Evolutionary conservation across 2,113 vertebrate genomes (phyloP).

Genomic region (Peucedramus taeniatus): DNA sequence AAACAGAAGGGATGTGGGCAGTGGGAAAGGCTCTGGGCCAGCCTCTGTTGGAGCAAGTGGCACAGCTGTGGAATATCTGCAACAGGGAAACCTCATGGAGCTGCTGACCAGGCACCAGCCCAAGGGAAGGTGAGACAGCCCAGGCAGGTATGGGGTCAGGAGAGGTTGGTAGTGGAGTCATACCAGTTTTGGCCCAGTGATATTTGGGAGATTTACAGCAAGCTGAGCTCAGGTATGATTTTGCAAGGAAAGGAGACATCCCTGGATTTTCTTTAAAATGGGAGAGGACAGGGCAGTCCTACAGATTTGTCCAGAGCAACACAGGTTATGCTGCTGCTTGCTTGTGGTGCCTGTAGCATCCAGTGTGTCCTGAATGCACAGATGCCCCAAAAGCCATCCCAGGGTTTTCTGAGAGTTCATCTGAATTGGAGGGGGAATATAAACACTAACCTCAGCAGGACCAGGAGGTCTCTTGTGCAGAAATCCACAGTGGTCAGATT

Average conservation of each 20-base stretch:
- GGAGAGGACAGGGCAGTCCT: neutral
- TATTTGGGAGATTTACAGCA: neutral
- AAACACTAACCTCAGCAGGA: neutral
- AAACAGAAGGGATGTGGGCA: neutral
- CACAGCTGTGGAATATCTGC: neutral
- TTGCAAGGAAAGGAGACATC: neutral
- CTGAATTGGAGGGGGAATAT: neutral
- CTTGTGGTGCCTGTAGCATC: neutral
- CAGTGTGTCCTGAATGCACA: neutral
- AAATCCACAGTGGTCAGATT: neutral
- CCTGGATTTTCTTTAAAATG: neutral
- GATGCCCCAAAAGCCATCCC: neutral
- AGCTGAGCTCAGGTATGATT: neutral
- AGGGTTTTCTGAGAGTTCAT: neutral
- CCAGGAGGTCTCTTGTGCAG: neutral
- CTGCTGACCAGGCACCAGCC: accelerated
- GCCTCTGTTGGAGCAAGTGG: accelerated
- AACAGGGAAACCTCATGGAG: neutral
- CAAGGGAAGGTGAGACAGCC: neutral
- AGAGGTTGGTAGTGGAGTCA: neutral
- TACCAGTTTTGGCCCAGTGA: neutral
- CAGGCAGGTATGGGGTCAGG: accelerated
- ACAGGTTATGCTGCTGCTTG: neutral
- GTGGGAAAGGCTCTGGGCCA: neutral
- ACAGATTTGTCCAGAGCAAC: neutral